A percentile compares a stretch with the other conserved stretches of the same genome.
Evolutionary conservation across 2,888 invertebrate species (phyloP).

Genomic region (Stenchaetothrips biformis): DNA sequence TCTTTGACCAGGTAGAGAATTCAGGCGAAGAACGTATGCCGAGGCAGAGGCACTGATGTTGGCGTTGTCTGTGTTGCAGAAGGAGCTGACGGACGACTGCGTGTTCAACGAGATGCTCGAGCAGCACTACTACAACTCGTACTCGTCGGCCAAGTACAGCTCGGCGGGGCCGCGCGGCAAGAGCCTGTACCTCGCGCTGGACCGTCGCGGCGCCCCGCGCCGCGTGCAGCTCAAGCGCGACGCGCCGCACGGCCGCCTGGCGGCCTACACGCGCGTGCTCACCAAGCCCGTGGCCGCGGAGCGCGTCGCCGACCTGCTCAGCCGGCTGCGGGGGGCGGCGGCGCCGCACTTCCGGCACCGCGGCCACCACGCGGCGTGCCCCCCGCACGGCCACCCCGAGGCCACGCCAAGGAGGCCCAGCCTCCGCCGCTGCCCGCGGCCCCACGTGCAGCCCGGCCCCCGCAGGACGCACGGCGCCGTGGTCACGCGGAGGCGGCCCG

Average conservation of each 20-base stretch:
- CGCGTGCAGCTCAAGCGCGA: slow-evolving; percentile 65
- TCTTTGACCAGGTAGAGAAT: no score
- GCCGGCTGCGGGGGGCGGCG: slow-evolving; percentile 29
- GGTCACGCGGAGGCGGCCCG: neutral
- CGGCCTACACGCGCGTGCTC: slow-evolving; percentile 67
- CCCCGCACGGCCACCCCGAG: slow-evolving; percentile 42
- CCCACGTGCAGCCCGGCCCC: slow-evolving; percentile 41
- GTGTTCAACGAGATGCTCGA: slow-evolving; percentile 83
- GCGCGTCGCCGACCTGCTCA: slow-evolving; percentile 44
- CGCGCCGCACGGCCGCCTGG: slow-evolving; percentile 65
- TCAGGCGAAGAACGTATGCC: no score
- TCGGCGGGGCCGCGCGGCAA: slow-evolving; percentile 51
- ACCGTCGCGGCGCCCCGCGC: slow-evolving; percentile 65
- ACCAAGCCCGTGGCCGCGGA: slow-evolving; percentile 55
- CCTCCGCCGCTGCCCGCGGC: slow-evolving; percentile 45
- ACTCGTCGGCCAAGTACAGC: slow-evolving; percentile 69
- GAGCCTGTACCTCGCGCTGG: slow-evolving; percentile 71
- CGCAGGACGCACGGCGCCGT: neutral
- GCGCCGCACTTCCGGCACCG: slow-evolving; percentile 27
- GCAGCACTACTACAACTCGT: slow-evolving; percentile 79
- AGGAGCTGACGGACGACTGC: slow-evolving; percentile 76
- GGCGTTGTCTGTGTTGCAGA: slow-evolving; percentile 61
- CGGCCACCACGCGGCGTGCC: slow-evolving; percentile 21
- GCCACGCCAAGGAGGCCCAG: slow-evolving; percentile 44
- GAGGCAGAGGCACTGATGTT: no score